A percentile compares a stretch with the other conserved stretches of the same genome.
Evolutionary conservation across 2,113 vertebrate genomes (phyloP).

Genomic region (Setophaga petechia): DNA sequence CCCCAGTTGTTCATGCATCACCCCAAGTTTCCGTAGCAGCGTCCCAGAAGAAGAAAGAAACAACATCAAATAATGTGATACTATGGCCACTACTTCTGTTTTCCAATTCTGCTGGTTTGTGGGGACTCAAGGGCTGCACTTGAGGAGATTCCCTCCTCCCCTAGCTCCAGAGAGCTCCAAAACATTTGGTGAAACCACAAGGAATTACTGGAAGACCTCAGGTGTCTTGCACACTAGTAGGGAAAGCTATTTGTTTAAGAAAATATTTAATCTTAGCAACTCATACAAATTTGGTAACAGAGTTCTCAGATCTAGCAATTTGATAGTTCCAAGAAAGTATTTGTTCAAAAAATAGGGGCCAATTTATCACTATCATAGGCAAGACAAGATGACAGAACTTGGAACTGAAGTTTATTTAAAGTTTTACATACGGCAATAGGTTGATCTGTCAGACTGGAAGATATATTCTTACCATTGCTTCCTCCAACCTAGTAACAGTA

Average conservation of each 20-base stretch:
- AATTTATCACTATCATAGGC: slow-evolving; percentile 67
- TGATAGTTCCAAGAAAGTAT: slow-evolving; percentile 34
- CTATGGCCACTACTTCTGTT: slow-evolving; percentile 63
- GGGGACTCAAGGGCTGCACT: not conserved
- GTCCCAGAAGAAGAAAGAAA: slow-evolving; percentile 48
- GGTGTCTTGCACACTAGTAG: not conserved
- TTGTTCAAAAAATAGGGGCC: slow-evolving; percentile 48
- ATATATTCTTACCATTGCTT: slow-evolving; percentile 75
- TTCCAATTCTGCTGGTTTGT: not conserved
- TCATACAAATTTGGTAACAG: not conserved
- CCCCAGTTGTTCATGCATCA: slow-evolving; percentile 61
- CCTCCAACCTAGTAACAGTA: slow-evolving; percentile 80
- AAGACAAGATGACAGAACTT: slow-evolving; percentile 67
- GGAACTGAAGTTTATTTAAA: slow-evolving; percentile 67
- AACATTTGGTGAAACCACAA: not conserved
- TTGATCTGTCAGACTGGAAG: slow-evolving; percentile 78
- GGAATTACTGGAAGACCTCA: not conserved
- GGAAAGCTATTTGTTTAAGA: not conserved
- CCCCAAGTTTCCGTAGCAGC: slow-evolving; percentile 33
- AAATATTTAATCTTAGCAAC: not conserved
- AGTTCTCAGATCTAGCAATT: not conserved
- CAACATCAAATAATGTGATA: slow-evolving; percentile 47
- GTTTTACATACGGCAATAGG: slow-evolving; percentile 80
- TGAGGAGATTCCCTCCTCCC: not conserved
- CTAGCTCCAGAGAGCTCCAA: not conserved